Evolutionary conservation across 2,113 vertebrate genomes (phyloP).

Genomic region (Tursiops truncatus): DNA sequence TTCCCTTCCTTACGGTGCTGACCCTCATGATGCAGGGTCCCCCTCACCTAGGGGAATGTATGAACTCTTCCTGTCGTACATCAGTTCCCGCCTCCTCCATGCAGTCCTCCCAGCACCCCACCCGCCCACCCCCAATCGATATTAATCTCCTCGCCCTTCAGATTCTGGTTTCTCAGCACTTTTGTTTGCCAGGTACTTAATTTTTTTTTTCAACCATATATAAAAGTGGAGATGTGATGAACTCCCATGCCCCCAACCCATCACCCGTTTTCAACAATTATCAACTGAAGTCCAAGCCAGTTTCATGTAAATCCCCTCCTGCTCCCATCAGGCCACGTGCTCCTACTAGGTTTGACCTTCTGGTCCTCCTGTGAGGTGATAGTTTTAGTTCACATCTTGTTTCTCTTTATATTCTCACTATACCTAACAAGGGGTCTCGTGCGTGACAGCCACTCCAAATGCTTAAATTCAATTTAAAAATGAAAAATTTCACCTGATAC

Average conservation of each 20-base stretch:
- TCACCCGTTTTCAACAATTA: not conserved
- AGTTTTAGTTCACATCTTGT: not conserved
- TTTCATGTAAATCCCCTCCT: not conserved
- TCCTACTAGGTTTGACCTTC: not conserved
- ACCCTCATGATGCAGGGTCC: not conserved
- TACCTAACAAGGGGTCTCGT: not conserved
- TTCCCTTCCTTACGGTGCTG: not conserved
- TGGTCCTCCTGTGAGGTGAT: not conserved
- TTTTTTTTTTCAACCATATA: not conserved
- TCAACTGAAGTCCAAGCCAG: not conserved
- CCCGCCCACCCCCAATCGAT: not conserved
- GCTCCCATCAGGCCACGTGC: not conserved
- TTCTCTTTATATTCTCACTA: not conserved
- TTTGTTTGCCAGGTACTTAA: not conserved
- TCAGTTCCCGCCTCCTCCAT: not conserved
- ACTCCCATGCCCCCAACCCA: not conserved
- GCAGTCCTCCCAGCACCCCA: not conserved
- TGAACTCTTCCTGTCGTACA: not conserved
- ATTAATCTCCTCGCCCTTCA: not conserved
- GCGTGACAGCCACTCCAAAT: not conserved
- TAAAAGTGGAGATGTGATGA: not conserved
- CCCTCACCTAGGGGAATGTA: not conserved
- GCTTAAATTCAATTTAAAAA: slow-evolving; percentile 19
- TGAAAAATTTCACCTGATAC: not conserved
- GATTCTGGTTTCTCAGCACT: not conserved